Percentiles rank a stretch among this genome's conserved stretches.
Evolutionary conservation across 2,888 invertebrate species (phyloP).

Genomic region (Hypolimnas misippus): DNA sequence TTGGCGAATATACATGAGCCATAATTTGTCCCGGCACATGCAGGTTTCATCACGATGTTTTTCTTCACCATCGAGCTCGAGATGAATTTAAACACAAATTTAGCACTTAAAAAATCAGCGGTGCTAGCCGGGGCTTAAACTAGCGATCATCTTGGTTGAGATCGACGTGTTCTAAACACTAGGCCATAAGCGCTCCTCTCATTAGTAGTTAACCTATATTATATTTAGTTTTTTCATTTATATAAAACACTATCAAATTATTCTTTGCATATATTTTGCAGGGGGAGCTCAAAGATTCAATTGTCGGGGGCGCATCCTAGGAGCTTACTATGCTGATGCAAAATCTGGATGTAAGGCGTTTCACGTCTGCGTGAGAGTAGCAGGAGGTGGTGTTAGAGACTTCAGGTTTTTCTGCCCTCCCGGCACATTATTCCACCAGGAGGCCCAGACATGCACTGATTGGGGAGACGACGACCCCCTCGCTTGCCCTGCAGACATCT

Average conservation of each 20-base stretch:
- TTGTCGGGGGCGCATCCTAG: slow-evolving; percentile 93
- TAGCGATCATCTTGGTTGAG: too few species aligned
- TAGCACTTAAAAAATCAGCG: too few species aligned
- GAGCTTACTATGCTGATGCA: slow-evolving; percentile 94
- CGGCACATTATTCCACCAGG: slow-evolving; percentile 95
- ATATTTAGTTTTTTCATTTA: not conserved
- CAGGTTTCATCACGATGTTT: too few species aligned
- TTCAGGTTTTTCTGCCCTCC: slow-evolving; percentile 95
- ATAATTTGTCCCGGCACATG: too few species aligned
- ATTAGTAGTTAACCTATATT: too few species aligned
- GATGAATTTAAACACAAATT: too few species aligned
- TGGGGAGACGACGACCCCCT: slow-evolving; percentile 91
- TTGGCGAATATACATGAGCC: too few species aligned
- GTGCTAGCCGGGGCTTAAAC: too few species aligned
- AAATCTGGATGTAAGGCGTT: slow-evolving; percentile 95
- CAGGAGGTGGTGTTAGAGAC: slow-evolving; percentile 91
- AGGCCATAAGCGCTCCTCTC: too few species aligned
- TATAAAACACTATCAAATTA: not conserved
- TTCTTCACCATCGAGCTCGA: too few species aligned
- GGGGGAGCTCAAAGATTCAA: slow-evolving; percentile 87
- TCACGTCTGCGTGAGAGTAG: slow-evolving; percentile 94
- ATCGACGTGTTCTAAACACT: too few species aligned
- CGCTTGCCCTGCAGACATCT: slow-evolving; percentile 92
- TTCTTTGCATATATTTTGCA: slow-evolving; percentile 45
- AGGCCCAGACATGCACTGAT: slow-evolving; percentile 95